Evolutionary conservation across 2,888 invertebrate species (phyloP), one percentile per base, ranked within the genome.

Genomic region (Muscina levida): DNA sequence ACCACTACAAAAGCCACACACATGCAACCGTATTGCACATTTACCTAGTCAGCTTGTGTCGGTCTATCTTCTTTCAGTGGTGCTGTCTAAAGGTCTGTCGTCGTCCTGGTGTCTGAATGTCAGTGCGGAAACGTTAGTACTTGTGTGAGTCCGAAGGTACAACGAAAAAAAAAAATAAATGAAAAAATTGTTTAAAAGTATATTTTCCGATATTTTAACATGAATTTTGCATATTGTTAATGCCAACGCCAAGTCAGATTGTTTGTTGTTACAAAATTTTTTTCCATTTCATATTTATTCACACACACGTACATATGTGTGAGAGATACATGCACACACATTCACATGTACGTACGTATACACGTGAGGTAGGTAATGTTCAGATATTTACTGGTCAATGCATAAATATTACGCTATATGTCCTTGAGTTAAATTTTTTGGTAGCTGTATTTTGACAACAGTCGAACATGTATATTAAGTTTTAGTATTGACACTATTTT

Each of bases 181-280:
- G 51, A 22, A 53, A 66, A 48, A 53, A 71, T 76, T 62, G 67
- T 82, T 78, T 65, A 86, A 87, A 86, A 83, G 85, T 84, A 85
- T 85, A 85, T 85, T 87, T 87, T 87, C 87, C 85, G 88, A 87
- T 87, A 87, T 87, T 87, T 87, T 85, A 87, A 87, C 87, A 87
- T 87, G 87, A 87, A 87, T 87, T 87, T 87, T 87, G 86, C 85
- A 87, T 87, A 87, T 87, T 87, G 87, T 87, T 87, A 86, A 86
- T 87, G 86, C 68, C 76, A 72, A 76, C 75, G 37, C 56, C 72
- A 72, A 62, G 68, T 78, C 66, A 73, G 78, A 78, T 78, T 79
- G 75, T 75, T 68, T 74, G 19, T 66, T 67, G 19, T 68, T 11
- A 37, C 22, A 37, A 37, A 68, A 17, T 48, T 46, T 68, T 68